Evolutionary conservation across 2,888 invertebrate genomes (phyloP), one percentile per base, ranked within the genome.

Genomic region (Homarus gammarus): DNA sequence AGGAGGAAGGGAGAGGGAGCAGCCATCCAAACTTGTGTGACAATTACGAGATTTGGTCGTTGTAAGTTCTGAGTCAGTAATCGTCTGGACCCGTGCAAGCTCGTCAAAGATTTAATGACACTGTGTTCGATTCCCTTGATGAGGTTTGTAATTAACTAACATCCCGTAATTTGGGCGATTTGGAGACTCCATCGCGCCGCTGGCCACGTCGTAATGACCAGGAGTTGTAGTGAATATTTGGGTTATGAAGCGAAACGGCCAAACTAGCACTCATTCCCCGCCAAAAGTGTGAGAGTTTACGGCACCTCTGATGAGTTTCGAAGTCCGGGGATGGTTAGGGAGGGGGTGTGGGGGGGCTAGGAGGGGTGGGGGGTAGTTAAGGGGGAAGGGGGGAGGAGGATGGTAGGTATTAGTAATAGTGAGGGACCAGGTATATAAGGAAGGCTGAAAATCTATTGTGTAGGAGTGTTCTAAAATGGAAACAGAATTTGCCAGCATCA

Each of bases 21-120:
- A 72, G 70, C 85, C 85, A 85, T 85, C 85, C 85, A 77, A 85
- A 85, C 85, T 85, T 85, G 85, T 78, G 85, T 85, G 85, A 85
- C 85, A 85, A 85, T 85, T 78, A 85, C 78, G 56, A 85, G 85
- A 85, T 85, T 85, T 85, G 85, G 85, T 85, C 85, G 85, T 85
- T 85, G 85, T 85, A 85, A 85, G 85, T 85, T 85, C 85, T 78
- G 85, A 85, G 85, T 85, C 85, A 85, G 85, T 85, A 85, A 85
- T 85, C 85, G 85, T 85, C 85, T 51, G 78, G 81, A 79, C 87
- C 70, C 78, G 70, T 82, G 87, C 87, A 82, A 75, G 87, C 87
- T 87, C 87, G 87, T 87, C 87, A 87, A 87, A 87, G 87, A 87
- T 87, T 87, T 87, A 87, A 87, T 87, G 87, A 87, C 87, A 82